phyloP scores from a whole-genome alignment of 2,797 vertebrate genomes.

The Thripadectes ignobilis region DNA sequence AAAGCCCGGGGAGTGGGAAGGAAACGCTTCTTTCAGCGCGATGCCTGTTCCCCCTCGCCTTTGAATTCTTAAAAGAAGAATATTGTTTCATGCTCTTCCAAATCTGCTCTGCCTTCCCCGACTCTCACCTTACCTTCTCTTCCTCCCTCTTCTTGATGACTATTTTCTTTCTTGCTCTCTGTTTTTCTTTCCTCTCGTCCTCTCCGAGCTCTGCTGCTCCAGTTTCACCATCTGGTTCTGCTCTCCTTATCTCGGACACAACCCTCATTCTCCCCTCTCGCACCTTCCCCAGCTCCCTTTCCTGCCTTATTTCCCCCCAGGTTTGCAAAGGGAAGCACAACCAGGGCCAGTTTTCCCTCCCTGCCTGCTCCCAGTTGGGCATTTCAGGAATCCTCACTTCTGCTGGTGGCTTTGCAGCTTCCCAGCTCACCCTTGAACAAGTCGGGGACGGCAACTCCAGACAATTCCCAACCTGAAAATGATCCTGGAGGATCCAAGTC shows the following conservation, averaged over 20 bases:
- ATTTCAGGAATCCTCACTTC: not conserved
- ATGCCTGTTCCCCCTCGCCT: constrained; percentile 15
- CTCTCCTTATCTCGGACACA: constrained; percentile 37
- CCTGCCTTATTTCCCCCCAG: constrained; percentile 49
- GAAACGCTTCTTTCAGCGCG: constrained; percentile 32
- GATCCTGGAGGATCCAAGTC: not conserved
- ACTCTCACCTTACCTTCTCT: constrained; percentile 61
- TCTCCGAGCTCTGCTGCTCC: constrained; percentile 56
- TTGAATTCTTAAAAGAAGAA: constrained; percentile 50
- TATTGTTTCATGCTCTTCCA: constrained; percentile 53
- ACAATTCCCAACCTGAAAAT: not conserved
- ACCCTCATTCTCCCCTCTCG: not conserved
- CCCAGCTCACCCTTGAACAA: rapidly evolving
- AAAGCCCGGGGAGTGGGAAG: constrained; percentile 24
- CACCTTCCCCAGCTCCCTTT: constrained; percentile 37
- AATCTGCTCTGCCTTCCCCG: not conserved
- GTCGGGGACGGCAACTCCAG: not conserved
- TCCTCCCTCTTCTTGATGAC: constrained; percentile 34
- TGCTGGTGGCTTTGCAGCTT: not conserved
- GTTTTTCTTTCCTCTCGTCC: constrained; percentile 66
- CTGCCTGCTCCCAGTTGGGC: constrained; percentile 16
- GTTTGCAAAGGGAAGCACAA: constrained; percentile 44
- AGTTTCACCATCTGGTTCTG: constrained; percentile 68
- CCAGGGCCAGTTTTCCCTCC: constrained; percentile 6
- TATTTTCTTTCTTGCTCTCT: constrained; percentile 64